Evolutionary conservation across 2,888 invertebrate genomes (phyloP).

Genomic region (Dorcus parallelipipedus): DNA sequence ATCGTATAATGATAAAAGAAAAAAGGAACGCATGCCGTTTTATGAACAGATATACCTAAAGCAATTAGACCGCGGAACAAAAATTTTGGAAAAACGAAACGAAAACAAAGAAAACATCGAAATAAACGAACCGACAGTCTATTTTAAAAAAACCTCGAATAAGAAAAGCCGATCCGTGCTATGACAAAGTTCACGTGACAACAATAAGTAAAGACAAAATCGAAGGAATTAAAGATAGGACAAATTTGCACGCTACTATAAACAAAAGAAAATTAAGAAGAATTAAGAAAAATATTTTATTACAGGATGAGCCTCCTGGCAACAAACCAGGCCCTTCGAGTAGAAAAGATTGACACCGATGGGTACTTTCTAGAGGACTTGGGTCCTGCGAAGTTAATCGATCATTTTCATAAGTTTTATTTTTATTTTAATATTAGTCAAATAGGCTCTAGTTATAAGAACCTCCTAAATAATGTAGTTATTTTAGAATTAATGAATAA

Average conservation of each 20-base stretch:
- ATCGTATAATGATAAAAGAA: too few relatives aligned
- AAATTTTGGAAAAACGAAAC: slow-evolving; percentile 8
- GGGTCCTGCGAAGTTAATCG: slow-evolving; percentile 16
- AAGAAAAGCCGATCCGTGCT: slow-evolving; percentile 3
- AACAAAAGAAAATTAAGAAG: slow-evolving; percentile 17
- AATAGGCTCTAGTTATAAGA: slow-evolving; percentile 18
- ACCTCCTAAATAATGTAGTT: slow-evolving; percentile 16
- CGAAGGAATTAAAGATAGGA: slow-evolving; percentile 18
- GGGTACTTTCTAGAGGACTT: slow-evolving; percentile 9
- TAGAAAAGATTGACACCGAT: slow-evolving; percentile 16
- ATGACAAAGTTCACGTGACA: slow-evolving; percentile 11
- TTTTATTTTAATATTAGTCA: slow-evolving; percentile 25
- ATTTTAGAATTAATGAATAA: slow-evolving; percentile 15
- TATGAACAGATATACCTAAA: slow-evolving; percentile 14
- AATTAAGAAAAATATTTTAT: slow-evolving; percentile 20
- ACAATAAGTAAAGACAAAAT: not conserved
- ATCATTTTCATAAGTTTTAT: slow-evolving; percentile 26
- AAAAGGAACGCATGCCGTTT: not conserved
- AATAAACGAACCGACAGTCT: slow-evolving; percentile 1
- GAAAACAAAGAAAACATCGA: slow-evolving; percentile 6
- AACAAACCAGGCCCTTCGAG: slow-evolving; percentile 21
- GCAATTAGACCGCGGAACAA: slow-evolving; percentile 7
- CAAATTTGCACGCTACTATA: slow-evolving; percentile 13
- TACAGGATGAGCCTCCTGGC: slow-evolving; percentile 17
- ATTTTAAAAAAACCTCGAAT: not conserved